These are phyloP conservation scores for Melipona beecheii DNA, from an alignment of 2,888 invertebrate genomes.

Conservation along the genomic window DNA sequence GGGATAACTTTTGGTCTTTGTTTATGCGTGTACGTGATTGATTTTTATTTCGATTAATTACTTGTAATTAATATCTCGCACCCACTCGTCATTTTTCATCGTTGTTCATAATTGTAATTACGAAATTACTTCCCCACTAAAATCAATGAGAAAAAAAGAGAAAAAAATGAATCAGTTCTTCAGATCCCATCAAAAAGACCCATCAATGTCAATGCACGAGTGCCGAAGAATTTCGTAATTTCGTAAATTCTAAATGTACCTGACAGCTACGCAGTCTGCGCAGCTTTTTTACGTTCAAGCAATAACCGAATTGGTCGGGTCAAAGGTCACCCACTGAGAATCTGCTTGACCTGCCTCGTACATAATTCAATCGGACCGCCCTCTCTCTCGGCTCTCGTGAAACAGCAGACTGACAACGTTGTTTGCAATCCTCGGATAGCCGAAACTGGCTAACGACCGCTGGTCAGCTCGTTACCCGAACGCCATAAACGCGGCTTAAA, in stretches of 20 bases:
- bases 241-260: background rate
- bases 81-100: no score
- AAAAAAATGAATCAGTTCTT: no score
- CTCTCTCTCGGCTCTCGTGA: background rate
- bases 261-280: background rate
- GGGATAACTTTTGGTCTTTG: background rate
- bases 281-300: background rate
- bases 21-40: background rate
- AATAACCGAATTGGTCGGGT: constrained; percentile 36
- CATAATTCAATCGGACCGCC: constrained; percentile 24
- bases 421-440: constrained; percentile 41
- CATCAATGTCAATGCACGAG: no score
- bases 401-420: constrained; percentile 54
- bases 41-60: background rate
- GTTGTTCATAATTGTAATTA: no score
- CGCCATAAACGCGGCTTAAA: constrained; percentile 9
- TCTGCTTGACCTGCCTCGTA: constrained; percentile 32
- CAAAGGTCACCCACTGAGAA: constrained; percentile 35
- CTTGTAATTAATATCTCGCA: no score
- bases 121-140: no score
- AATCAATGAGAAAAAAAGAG: no score
- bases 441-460: constrained; percentile 37
- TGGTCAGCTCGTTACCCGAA: constrained; percentile 44
- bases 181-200: no score
- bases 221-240: background rate